phyloP scores from a whole-genome alignment of 1,140 invertebrate genomes.

The Lordiphosa collinella region DNA sequence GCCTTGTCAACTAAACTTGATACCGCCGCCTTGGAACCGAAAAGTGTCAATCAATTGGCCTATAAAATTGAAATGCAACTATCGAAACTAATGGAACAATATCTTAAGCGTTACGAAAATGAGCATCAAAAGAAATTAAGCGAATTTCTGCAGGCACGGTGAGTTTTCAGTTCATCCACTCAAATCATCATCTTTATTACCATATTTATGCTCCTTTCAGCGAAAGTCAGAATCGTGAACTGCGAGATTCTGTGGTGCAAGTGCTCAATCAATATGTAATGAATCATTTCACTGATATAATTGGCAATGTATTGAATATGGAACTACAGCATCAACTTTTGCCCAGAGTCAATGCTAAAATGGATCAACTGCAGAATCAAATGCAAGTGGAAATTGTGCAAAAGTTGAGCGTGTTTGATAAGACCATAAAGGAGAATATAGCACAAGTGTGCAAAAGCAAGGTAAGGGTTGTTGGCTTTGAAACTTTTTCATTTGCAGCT shows the following conservation, averaged over 20 bases:
- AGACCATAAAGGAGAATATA: constrained; percentile 88
- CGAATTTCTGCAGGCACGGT: constrained; percentile 63
- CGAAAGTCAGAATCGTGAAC: constrained; percentile 78
- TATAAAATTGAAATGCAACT: constrained; percentile 76
- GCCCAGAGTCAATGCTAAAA: constrained; percentile 81
- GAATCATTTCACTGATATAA: constrained; percentile 79
- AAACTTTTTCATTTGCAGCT: no score
- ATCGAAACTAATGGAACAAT: constrained; percentile 74
- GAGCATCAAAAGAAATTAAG: constrained; percentile 75
- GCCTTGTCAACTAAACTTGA: background rate
- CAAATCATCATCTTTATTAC: no score
- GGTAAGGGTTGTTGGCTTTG: constrained; percentile 75
- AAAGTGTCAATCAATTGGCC: constrained; percentile 64
- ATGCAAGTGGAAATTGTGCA: constrained; percentile 85
- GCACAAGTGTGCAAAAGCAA: constrained; percentile 87
- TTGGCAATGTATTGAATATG: constrained; percentile 79
- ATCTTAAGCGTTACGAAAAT: constrained; percentile 79
- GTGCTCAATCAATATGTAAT: constrained; percentile 78
- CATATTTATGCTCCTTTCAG: constrained; percentile 21
- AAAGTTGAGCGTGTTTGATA: constrained; percentile 86
- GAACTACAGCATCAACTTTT: constrained; percentile 81
- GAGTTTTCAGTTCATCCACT: background rate
- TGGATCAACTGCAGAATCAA: constrained; percentile 85
- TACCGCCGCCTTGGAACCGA: constrained; percentile 29
- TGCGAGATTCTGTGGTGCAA: constrained; percentile 80